A percentile compares a stretch with the other conserved stretches of the same genome.
These are phyloP conservation scores for Ptychoptera contaminata DNA, from an alignment of 2,888 invertebrate species.

Conservation along the genomic window DNA sequence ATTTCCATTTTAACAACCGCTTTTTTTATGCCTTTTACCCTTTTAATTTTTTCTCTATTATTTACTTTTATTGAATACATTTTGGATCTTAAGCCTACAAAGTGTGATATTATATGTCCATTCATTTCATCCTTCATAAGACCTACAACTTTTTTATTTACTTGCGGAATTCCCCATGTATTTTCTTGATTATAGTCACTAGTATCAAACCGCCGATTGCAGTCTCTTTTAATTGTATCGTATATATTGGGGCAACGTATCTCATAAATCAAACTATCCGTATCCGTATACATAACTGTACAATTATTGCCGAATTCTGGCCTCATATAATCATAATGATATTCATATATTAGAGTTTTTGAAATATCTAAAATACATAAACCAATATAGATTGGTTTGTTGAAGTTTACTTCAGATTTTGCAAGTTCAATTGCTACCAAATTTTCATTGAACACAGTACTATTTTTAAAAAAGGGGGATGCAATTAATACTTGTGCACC, in stretches of 20 bases:
- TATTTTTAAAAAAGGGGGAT: constrained; percentile 19
- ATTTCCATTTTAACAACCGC: neutral
- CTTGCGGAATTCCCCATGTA: constrained; percentile 14
- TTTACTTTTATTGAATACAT: constrained; percentile 15
- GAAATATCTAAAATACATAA: constrained; percentile 17
- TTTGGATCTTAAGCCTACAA: constrained; percentile 17
- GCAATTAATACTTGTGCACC: neutral
- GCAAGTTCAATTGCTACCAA: constrained; percentile 17
- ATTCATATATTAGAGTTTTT: constrained; percentile 19
- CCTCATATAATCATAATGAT: constrained; percentile 15
- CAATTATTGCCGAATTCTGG: constrained; percentile 7
- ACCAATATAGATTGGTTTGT: constrained; percentile 10
- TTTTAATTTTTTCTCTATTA: neutral
- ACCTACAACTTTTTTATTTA: constrained; percentile 17
- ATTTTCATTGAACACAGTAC: constrained; percentile 18
- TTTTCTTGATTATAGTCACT: constrained; percentile 17
- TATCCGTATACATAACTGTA: constrained; percentile 14
- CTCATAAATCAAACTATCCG: constrained; percentile 15
- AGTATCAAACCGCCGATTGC: constrained; percentile 8
- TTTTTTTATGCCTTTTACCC: neutral
- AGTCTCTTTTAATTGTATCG: constrained; percentile 13
- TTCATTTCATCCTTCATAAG: constrained; percentile 17
- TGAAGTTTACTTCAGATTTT: constrained; percentile 11
- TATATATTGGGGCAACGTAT: constrained; percentile 14
- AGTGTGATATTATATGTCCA: constrained; percentile 14